Evolutionary conservation across 2,888 invertebrate species (phyloP).

Genomic region (Cheiracanthium punctorium): DNA sequence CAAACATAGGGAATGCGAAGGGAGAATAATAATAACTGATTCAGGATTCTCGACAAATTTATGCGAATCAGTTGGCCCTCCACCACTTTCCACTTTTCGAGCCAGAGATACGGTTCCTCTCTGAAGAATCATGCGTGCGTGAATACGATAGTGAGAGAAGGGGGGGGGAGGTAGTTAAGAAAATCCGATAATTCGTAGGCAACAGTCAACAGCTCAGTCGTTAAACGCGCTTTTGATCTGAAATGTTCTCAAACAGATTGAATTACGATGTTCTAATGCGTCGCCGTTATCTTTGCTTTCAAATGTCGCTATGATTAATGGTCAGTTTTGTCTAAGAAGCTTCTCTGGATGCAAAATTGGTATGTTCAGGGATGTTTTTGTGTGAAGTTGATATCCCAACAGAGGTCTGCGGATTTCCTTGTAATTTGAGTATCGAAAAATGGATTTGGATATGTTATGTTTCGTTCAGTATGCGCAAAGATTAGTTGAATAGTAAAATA

Average conservation of each 20-base stretch:
- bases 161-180: constrained; percentile 51
- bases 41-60: too few relatives aligned
- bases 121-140: constrained; percentile 49
- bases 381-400: too few relatives aligned
- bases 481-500: too few relatives aligned
- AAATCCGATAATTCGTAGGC: constrained; percentile 53
- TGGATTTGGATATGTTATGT: too few relatives aligned
- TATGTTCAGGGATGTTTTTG: too few relatives aligned
- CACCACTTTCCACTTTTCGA: neutral
- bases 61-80: too few relatives aligned
- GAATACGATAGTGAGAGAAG: constrained; percentile 54
- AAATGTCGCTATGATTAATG: constrained; percentile 1
- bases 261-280: neutral
- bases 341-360: too few relatives aligned
- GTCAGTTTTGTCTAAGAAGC: neutral
- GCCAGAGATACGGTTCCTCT: neutral
- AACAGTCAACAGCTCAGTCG: constrained; percentile 53
- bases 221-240: neutral
- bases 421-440: too few relatives aligned
- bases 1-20: too few relatives aligned
- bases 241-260: constrained; percentile 1
- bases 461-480: too few relatives aligned
- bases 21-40: too few relatives aligned
- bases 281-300: neutral
- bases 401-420: too few relatives aligned